Evolutionary conservation across 1,140 invertebrate genomes (phyloP).

Genomic region (Penaeus indicus): DNA sequence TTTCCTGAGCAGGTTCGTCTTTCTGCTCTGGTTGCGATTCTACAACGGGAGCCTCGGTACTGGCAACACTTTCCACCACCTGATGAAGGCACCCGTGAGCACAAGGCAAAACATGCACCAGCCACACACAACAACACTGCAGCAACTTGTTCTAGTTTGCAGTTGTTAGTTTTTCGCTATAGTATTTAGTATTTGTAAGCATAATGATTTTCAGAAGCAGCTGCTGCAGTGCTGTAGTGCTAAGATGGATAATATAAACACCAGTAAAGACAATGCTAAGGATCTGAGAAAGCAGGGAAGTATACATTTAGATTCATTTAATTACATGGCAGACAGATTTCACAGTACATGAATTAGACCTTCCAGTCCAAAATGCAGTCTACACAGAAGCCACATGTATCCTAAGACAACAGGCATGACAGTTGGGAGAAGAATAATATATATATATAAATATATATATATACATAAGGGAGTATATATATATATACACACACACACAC

Average conservation of each 20-base stretch:
- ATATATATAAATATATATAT: not conserved
- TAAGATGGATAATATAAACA: slow-evolving; percentile 37
- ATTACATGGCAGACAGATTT: slow-evolving; percentile 47
- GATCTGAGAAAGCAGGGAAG: slow-evolving; percentile 38
- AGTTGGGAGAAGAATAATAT: slow-evolving; percentile 32
- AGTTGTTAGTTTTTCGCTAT: slow-evolving; percentile 38
- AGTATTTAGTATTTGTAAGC: not conserved
- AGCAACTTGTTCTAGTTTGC: slow-evolving; percentile 38
- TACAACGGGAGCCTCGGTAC: slow-evolving; percentile 49
- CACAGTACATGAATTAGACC: slow-evolving; percentile 48
- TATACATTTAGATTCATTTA: slow-evolving; percentile 30
- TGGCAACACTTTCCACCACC: slow-evolving; percentile 60
- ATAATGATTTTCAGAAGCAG: slow-evolving; percentile 36
- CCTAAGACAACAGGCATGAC: slow-evolving; percentile 38
- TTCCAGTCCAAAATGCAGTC: slow-evolving; percentile 52
- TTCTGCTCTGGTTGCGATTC: slow-evolving; percentile 47
- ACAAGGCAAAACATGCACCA: slow-evolving; percentile 57
- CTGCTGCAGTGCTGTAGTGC: slow-evolving; percentile 58
- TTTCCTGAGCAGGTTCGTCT: slow-evolving; percentile 28
- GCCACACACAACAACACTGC: slow-evolving; percentile 57
- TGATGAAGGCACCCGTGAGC: slow-evolving; percentile 62
- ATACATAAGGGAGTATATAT: no score
- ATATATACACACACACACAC: no score
- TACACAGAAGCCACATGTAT: slow-evolving; percentile 48
- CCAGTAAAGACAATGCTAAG: slow-evolving; percentile 49